A percentile compares a stretch with the other conserved stretches of the same genome.
Conservation (phyloP, 2,797 vertebrate species). For the Ctenopoma kingsleyae region DNA sequence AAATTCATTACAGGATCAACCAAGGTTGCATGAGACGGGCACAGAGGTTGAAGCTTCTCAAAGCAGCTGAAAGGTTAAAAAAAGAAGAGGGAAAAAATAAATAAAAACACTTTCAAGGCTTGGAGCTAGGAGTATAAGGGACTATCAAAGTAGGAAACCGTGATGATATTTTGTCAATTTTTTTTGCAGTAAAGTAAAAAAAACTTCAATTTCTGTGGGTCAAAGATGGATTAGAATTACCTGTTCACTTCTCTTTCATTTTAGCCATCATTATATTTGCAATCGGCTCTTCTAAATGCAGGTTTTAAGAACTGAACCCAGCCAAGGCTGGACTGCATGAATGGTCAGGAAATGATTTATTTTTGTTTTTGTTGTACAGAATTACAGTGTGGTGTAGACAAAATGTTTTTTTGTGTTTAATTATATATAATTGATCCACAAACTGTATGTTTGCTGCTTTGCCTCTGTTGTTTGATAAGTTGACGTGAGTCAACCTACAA, state of each 20-base stretch:
- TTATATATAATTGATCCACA: slow-evolving; percentile 1
- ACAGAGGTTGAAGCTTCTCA: slow-evolving; percentile 72
- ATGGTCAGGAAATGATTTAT: slow-evolving; percentile 5
- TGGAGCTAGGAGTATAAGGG: slow-evolving; percentile 42
- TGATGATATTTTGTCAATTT: slow-evolving; percentile 49
- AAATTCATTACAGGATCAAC: slow-evolving; percentile 81
- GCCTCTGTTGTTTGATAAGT: background rate
- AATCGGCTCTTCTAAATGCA: slow-evolving; percentile 19
- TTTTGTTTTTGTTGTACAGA: background rate
- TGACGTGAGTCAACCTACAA: background rate
- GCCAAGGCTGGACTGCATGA: slow-evolving; percentile 29
- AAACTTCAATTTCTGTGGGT: slow-evolving; percentile 31
- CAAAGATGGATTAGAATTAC: slow-evolving; percentile 36
- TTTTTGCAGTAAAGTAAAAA: slow-evolving; percentile 26
- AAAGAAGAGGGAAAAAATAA: slow-evolving; percentile 18
- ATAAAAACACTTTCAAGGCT: slow-evolving; percentile 48
- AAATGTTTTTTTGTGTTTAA: background rate
- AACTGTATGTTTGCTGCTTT: background rate
- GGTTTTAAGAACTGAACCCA: slow-evolving; percentile 11
- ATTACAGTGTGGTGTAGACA: background rate
- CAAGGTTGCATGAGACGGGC: slow-evolving; percentile 69
- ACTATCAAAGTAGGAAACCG: slow-evolving; percentile 40
- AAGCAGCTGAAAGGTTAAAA: slow-evolving; percentile 74
- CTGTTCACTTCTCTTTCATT: slow-evolving; percentile 18
- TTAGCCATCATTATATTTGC: slow-evolving; percentile 23